These are phyloP conservation scores for Hydraecia micacea DNA, from an alignment of 2,888 invertebrate species.

Conservation along the genomic window DNA sequence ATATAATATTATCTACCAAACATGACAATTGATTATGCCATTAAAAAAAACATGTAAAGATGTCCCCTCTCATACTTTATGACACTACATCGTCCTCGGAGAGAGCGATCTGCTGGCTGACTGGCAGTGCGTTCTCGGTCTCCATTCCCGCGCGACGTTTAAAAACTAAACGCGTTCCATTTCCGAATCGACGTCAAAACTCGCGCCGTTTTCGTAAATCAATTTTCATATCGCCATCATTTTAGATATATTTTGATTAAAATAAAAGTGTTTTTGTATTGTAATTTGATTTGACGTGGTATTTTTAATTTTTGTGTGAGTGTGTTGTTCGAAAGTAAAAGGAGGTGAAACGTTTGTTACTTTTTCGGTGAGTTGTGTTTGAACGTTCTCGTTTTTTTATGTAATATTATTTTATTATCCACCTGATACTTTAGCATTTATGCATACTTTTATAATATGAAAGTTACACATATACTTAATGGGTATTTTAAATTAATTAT, in stretches of 20 bases:
- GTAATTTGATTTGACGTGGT: conserved; percentile 55
- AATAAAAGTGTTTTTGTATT: conserved; percentile 49
- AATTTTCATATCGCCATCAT: conserved; percentile 46
- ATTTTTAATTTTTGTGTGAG: conserved; percentile 66
- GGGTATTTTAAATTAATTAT: background rate
- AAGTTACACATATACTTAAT: background rate
- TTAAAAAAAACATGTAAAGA: conserved; percentile 11
- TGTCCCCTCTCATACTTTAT: conserved; percentile 76
- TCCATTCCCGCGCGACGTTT: conserved; percentile 74
- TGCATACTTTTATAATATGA: conserved; percentile 13
- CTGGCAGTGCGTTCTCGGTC: conserved; percentile 79
- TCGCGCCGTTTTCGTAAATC: conserved; percentile 73
- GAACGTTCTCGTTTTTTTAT: conserved; percentile 67
- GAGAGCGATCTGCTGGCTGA: conserved; percentile 81
- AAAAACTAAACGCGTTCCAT: conserved; percentile 72
- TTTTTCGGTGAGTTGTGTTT: conserved; percentile 79
- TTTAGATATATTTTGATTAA: conserved; percentile 30
- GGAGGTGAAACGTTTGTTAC: conserved; percentile 82
- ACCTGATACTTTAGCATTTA: conserved; percentile 28
- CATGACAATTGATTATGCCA: conserved; percentile 2
- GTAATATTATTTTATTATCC: conserved; percentile 53
- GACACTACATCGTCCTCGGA: conserved; percentile 73
- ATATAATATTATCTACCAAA: conserved; percentile 19
- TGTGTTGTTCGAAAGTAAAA: conserved; percentile 82
- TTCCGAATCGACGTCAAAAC: conserved; percentile 73